These are phyloP conservation scores for Sylvietta virens DNA, from an alignment of 2,113 vertebrate species.

Conservation along the genomic window DNA sequence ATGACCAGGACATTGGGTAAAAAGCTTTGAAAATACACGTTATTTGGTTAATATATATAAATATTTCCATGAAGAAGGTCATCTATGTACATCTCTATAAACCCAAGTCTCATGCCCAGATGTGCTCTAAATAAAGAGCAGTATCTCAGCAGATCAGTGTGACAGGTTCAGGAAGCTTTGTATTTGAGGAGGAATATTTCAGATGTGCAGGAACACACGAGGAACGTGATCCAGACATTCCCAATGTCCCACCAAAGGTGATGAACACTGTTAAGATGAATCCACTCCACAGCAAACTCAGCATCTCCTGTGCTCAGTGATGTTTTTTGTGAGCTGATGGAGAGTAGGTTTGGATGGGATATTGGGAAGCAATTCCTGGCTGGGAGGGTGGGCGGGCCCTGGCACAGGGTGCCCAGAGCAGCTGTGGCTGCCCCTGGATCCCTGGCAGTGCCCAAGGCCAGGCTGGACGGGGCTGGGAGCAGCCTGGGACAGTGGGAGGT, in stretches of 20 bases:
- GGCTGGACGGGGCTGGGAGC: not conserved
- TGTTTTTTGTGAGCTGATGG: not conserved
- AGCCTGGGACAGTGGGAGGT: not conserved
- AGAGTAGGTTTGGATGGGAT: not conserved
- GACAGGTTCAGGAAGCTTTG: not conserved
- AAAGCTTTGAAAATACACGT: not conserved
- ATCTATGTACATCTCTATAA: not conserved
- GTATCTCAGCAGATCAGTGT: not conserved
- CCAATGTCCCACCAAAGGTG: not conserved
- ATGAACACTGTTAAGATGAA: not conserved
- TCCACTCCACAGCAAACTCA: not conserved
- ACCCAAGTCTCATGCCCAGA: not conserved
- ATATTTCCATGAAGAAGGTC: not conserved
- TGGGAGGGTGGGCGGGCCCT: not conserved
- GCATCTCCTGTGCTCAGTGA: not conserved
- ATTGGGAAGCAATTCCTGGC: not conserved
- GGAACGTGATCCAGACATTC: not conserved
- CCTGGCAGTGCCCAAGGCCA: not conserved
- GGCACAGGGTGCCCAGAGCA: not conserved
- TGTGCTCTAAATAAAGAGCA: not conserved
- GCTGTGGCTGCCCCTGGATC: not conserved
- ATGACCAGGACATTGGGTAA: too few relatives aligned
- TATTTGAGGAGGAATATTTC: not conserved
- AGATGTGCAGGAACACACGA: not conserved
- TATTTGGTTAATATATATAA: not conserved